A percentile compares a stretch with the other conserved stretches of the same genome.
phyloP scores from a whole-genome alignment of 2,888 invertebrate species.

The Melangyna quadrimaculata region DNA sequence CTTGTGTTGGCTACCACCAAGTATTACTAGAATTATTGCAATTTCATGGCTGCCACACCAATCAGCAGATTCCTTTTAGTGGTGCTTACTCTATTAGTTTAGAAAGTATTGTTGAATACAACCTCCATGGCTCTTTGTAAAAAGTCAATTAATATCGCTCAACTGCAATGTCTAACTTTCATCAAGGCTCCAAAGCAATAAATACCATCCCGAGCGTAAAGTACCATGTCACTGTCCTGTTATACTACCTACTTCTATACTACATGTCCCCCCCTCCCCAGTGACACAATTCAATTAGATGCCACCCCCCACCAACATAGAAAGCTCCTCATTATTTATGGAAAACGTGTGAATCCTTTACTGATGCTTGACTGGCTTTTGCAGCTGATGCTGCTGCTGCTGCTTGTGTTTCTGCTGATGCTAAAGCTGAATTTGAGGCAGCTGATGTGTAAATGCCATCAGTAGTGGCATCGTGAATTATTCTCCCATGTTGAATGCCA shows the following conservation, averaged over 20 bases:
- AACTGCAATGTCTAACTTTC: no score
- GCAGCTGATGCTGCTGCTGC: constrained; percentile 1
- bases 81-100: no score
- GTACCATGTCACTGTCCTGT: constrained; percentile 47
- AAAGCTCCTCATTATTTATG: constrained; percentile 65
- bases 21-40: no score
- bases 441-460: constrained; percentile 13
- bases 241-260: neutral
- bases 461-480: constrained; percentile 37
- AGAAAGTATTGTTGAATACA: no score
- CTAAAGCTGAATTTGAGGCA: constrained; percentile 2
- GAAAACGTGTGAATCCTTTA: constrained; percentile 59
- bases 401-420: neutral
- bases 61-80: no score
- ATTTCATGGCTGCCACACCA: no score
- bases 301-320: constrained; percentile 43
- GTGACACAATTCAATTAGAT: constrained; percentile 68
- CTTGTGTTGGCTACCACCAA: no score
- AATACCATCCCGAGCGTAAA: neutral
- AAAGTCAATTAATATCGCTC: no score
- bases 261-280: constrained; percentile 1
- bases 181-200: neutral
- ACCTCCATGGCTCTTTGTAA: no score
- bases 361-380: constrained; percentile 20
- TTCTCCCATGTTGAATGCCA: constrained; percentile 37